These are phyloP conservation scores for Drosophila rufa DNA, from an alignment of 1,140 invertebrate genomes.

Conservation along the genomic window DNA sequence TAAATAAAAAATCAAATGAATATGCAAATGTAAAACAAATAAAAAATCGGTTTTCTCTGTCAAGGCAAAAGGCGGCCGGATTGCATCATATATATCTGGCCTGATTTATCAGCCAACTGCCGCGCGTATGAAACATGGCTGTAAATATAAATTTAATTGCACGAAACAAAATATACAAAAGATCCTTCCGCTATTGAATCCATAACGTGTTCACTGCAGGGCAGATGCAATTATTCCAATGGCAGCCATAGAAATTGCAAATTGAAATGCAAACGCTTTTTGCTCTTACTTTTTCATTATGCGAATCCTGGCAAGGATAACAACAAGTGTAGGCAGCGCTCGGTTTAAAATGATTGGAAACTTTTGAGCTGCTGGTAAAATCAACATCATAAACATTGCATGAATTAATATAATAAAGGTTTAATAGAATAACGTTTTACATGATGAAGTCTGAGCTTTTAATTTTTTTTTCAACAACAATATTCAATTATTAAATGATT, in stretches of 20 bases:
- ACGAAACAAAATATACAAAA: constrained; percentile 62
- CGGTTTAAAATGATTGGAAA: constrained; percentile 15
- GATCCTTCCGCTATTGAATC: constrained; percentile 41
- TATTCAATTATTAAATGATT: constrained; percentile 10
- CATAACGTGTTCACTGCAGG: constrained; percentile 27
- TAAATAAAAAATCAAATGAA: constrained; percentile 69
- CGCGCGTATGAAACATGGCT: constrained; percentile 38
- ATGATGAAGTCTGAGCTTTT: constrained; percentile 1
- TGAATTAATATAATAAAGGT: constrained; percentile 5
- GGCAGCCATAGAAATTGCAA: constrained; percentile 60
- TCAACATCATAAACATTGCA: constrained; percentile 15
- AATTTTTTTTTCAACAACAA: constrained; percentile 1
- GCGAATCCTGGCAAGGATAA: constrained; percentile 5
- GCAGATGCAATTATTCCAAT: constrained; percentile 54
- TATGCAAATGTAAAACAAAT: constrained; percentile 62
- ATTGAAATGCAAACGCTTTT: constrained; percentile 55
- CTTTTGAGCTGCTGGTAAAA: constrained; percentile 16
- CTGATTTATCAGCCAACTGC: constrained; percentile 47
- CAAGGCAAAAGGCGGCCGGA: background rate
- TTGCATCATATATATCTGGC: constrained; percentile 46
- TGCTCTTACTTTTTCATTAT: constrained; percentile 21
- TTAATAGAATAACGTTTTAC: background rate
- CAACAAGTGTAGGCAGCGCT: background rate
- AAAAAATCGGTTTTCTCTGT: constrained; percentile 42
- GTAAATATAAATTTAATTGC: constrained; percentile 81